Evolutionary conservation across 2,888 invertebrate genomes (phyloP).

Genomic region (Ptilodon capucinus): DNA sequence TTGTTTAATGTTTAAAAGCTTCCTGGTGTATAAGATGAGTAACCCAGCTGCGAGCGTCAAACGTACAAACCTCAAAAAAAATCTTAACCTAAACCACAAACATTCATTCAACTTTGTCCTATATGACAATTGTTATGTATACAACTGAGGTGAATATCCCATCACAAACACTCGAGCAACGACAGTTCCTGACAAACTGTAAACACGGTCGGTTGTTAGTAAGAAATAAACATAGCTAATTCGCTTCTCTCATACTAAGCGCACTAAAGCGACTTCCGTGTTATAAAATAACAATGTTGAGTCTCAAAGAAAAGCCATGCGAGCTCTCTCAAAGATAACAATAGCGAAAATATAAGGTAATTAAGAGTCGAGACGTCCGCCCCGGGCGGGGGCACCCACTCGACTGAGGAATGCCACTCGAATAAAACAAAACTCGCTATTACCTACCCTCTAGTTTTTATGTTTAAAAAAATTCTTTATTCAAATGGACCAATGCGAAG

Average conservation of each 20-base stretch:
- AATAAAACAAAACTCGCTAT: constrained; percentile 79
- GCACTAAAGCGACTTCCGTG: constrained; percentile 46
- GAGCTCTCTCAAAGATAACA: constrained; percentile 58
- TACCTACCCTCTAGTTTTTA: constrained; percentile 79
- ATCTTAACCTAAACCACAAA: no score
- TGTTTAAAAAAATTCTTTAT: constrained; percentile 75
- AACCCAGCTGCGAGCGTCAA: no score
- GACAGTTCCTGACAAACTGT: constrained; percentile 54
- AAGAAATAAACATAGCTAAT: constrained; percentile 70
- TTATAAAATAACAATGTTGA: constrained; percentile 78
- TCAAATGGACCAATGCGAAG: constrained; percentile 79
- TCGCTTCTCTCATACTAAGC: constrained; percentile 68
- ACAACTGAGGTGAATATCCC: constrained; percentile 17
- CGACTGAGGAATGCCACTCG: constrained; percentile 75
- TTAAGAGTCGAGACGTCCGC: constrained; percentile 75
- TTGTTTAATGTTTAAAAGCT: no score
- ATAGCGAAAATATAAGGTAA: constrained; percentile 69
- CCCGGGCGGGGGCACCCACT: constrained; percentile 62
- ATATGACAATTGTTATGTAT: constrained; percentile 21
- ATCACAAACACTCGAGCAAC: constrained; percentile 45
- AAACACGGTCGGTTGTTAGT: constrained; percentile 54
- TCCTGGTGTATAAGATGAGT: no score
- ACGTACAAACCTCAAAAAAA: no score
- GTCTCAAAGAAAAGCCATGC: constrained; percentile 60
- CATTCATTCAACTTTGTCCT: constrained; percentile 2